phyloP scores from a whole-genome alignment of 92 coral and sea anemone genomes.

The Muricea muricata region DNA sequence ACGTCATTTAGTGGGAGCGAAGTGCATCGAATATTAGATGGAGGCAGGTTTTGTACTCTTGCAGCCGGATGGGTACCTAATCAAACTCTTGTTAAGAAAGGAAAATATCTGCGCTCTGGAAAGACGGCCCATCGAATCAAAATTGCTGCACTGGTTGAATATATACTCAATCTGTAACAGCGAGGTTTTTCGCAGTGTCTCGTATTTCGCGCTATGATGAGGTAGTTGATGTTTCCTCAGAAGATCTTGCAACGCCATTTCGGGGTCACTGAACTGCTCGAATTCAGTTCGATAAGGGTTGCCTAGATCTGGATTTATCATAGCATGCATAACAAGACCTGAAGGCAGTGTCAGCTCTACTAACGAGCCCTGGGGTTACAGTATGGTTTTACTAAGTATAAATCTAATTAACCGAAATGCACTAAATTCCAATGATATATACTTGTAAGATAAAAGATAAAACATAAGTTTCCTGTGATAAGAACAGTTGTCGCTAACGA shows the following conservation, averaged over 20 bases:
- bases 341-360: too few species aligned
- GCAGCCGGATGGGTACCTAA: background rate
- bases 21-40: background rate
- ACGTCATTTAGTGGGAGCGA: constrained; percentile 41
- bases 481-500: too few species aligned
- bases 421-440: too few species aligned
- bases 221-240: constrained; percentile 1
- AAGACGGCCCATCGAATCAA: background rate
- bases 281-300: constrained; percentile 24
- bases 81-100: constrained; percentile 2
- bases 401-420: too few species aligned
- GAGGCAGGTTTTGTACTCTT: background rate
- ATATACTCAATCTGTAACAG: background rate
- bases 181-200: background rate
- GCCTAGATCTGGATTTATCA: constrained; percentile 47
- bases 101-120: constrained; percentile 2
- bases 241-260: constrained; percentile 3
- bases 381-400: too few species aligned
- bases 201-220: constrained; percentile 7
- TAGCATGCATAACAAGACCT: constrained; percentile 42
- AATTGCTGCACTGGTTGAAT: background rate
- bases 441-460: too few species aligned
- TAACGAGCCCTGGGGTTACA: too few species aligned
- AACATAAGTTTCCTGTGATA: too few species aligned
- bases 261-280: background rate